Evolutionary conservation across 2,797 vertebrate species (phyloP), one percentile per base, ranked within the genome.

Genomic region (Hypotaenidia okinawae): DNA sequence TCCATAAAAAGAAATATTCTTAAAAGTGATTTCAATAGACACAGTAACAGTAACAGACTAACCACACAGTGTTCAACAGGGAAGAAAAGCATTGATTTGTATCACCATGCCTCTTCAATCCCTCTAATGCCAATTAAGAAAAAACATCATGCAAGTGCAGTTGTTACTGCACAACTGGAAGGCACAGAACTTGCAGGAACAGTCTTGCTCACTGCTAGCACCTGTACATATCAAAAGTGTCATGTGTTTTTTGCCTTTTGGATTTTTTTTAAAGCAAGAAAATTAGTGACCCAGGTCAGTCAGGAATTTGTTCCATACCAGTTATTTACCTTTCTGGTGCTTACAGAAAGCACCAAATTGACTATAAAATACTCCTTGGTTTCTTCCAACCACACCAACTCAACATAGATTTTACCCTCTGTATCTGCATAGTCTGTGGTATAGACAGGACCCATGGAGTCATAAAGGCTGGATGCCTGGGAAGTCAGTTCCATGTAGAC

Each of bases 231-330:
- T 23, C 25, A 95, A 58, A 11, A 41, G 32, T 88, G 57, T 30
- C 82, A 39, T 63, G 39, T 13, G 7, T 1, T 32, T 47, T 63
- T 27, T 10, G 11, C 2, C 47, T 69, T 25, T 3, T 13, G 41
- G 16, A 17, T 27, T 16, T 32, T 79, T 81, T 63, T 79, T 37
- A 30, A 88, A 89, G 13, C 28, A 91, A 61, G 62, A 35, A 93
- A 88, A 89, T 17, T 5, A 54, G 11, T 15, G 45, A 32, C 18
- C 37, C 30, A 37, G 24, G 32, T 24, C 25, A 67, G 7, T 99
- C 84, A 99, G 94, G 99, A 99, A 32, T 97, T 84, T 79, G 97
- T 98, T 70, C 98, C 94, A 86, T 99, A 99, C 97, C 98, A 97
- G 30, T 88, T 95, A 96, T 99, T 99, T 57, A 99, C 97, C 89